Evolutionary conservation across 2,113 vertebrate genomes (phyloP).

Genomic region (Pachypanchax playfairii): DNA sequence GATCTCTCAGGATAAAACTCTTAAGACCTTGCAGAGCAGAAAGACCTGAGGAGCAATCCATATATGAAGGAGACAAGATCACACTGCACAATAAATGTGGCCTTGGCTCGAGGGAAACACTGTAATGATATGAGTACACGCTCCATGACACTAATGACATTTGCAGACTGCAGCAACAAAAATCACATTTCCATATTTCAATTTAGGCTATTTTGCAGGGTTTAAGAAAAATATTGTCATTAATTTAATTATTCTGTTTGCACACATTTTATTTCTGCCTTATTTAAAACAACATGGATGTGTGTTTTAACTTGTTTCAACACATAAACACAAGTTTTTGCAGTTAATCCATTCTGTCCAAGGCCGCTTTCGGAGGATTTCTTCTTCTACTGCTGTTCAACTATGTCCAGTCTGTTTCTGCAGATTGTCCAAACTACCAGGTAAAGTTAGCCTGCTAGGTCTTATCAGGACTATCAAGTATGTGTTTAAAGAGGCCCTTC

Average conservation of each 20-base stretch:
- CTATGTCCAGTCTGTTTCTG: conserved; percentile 39
- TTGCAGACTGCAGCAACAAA: conserved; percentile 20
- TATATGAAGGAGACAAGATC: conserved; percentile 40
- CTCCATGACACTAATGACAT: conserved; percentile 25
- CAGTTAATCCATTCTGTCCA: conserved; percentile 59
- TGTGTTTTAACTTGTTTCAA: conserved; percentile 24
- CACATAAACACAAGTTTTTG: too few species aligned
- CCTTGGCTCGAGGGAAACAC: conserved; percentile 11
- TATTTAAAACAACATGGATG: conserved; percentile 15
- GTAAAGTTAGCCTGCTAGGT: conserved; percentile 45
- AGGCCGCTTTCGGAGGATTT: conserved; percentile 15
- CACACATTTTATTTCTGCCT: conserved; percentile 7
- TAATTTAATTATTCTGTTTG: conserved; percentile 25
- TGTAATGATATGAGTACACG: conserved; percentile 6
- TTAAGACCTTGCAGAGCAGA: conserved; percentile 15
- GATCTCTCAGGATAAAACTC: conserved; percentile 22
- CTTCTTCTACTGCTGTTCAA: conserved; percentile 36
- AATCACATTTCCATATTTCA: conserved; percentile 23
- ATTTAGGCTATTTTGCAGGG: conserved; percentile 9
- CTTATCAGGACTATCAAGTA: conserved; percentile 66
- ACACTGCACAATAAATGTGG: conserved; percentile 22
- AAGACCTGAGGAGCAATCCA: conserved; percentile 1
- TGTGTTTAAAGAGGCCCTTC: conserved; percentile 43
- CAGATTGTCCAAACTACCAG: conserved; percentile 54
- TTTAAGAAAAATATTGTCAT: conserved; percentile 39